phyloP scores from a whole-genome alignment of 2,113 vertebrate species.

The Myrmecophaga tridactyla region DNA sequence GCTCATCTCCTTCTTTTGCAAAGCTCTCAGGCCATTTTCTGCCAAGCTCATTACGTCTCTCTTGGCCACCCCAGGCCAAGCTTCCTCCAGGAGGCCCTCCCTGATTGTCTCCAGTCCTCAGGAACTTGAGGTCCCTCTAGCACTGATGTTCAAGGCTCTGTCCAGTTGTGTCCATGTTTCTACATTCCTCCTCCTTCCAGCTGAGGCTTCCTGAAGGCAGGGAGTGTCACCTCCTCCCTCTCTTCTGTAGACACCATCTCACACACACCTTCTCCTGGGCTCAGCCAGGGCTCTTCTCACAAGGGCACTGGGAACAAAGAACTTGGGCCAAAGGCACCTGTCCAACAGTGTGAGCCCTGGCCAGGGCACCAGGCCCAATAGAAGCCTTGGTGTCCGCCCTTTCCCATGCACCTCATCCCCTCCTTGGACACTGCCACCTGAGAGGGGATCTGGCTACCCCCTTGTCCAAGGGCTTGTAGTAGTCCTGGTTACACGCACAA shows the following conservation, averaged over 20 bases:
- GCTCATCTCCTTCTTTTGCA: background rate
- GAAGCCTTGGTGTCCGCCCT: background rate
- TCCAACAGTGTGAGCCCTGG: background rate
- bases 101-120: background rate
- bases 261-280: background rate
- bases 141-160: background rate
- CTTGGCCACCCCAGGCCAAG: background rate
- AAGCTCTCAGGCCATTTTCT: background rate
- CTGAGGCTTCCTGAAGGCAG: background rate
- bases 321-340: background rate
- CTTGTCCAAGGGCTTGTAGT: background rate
- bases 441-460: background rate
- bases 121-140: background rate
- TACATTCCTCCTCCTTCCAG: background rate
- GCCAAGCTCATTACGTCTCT: background rate
- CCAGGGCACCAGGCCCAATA: background rate
- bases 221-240: background rate
- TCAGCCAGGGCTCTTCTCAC: background rate
- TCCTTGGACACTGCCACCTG: background rate
- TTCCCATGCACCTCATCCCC: background rate
- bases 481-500: background rate
- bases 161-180: background rate
- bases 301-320: background rate
- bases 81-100: constrained; percentile 7
- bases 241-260: background rate